Evolutionary conservation across 2,797 vertebrate genomes (phyloP).

Genomic region (Capromys pilorides): DNA sequence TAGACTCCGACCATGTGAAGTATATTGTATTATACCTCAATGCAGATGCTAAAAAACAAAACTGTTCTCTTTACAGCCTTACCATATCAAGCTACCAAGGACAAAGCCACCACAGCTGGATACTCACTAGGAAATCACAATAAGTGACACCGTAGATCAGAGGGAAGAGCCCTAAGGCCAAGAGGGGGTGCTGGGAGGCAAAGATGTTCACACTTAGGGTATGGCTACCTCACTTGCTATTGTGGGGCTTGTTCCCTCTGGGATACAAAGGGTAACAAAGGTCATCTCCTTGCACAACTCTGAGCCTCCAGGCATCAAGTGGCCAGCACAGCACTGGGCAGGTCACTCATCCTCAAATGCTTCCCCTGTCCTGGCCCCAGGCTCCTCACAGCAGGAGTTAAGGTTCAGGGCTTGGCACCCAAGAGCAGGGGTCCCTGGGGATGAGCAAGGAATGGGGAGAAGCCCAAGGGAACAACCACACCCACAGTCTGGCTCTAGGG

Average conservation of each 20-base stretch:
- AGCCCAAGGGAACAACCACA: background rate
- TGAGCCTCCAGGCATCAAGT: background rate
- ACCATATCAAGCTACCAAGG: background rate
- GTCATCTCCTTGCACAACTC: background rate
- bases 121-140: background rate
- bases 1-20: background rate
- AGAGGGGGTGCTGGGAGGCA: background rate
- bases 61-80: background rate
- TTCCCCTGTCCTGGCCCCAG: background rate
- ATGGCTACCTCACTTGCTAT: background rate
- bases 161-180: background rate
- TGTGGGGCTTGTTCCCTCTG: background rate
- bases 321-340: background rate
- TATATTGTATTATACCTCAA: background rate
- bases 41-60: background rate
- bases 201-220: background rate
- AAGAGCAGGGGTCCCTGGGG: background rate
- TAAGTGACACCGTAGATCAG: background rate
- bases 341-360: background rate
- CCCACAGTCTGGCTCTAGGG: background rate
- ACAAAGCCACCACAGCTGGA: background rate
- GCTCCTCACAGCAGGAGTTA: background rate
- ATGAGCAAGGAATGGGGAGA: background rate
- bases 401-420: too few relatives aligned
- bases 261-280: fast-evolving